Percentiles rank a stretch among this genome's conserved stretches.
phyloP scores from a whole-genome alignment of 2,797 vertebrate species.

The Zalophus californianus region DNA sequence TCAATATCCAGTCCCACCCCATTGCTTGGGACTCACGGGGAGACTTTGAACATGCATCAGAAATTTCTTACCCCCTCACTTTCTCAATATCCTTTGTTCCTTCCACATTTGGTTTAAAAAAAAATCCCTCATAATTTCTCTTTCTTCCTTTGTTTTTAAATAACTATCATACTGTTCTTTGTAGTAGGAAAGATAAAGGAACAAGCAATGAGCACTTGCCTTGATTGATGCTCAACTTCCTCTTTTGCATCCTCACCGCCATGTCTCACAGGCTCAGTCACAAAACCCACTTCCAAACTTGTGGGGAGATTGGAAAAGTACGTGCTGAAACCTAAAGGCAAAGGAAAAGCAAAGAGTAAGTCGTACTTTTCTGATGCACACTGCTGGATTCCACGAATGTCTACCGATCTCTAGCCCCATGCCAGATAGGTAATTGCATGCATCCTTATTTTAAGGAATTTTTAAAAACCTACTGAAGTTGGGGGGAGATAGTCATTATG shows the following conservation, averaged over 20 bases:
- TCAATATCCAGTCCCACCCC: not conserved
- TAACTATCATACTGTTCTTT: not conserved
- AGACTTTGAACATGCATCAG: not conserved
- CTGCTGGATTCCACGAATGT: not conserved
- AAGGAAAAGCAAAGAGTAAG: not conserved
- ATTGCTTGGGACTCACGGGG: not conserved
- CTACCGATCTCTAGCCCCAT: not conserved
- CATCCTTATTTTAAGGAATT: not conserved
- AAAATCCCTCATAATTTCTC: not conserved
- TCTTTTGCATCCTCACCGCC: not conserved
- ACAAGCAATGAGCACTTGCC: not conserved
- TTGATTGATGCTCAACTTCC: not conserved
- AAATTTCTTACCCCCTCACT: not conserved
- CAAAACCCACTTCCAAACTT: not conserved
- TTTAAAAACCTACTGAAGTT: fast-evolving
- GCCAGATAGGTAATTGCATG: not conserved
- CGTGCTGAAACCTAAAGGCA: not conserved
- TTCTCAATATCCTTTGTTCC: not conserved
- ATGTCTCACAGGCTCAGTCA: not conserved
- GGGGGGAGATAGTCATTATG: not conserved
- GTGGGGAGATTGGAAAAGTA: not conserved
- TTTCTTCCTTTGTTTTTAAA: not conserved
- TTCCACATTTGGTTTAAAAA: not conserved
- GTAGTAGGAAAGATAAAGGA: not conserved
- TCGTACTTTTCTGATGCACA: not conserved